Base-by-base conservation (phyloP, 2,113 vertebrate species). In the Istiophorus platypterus region DNA sequence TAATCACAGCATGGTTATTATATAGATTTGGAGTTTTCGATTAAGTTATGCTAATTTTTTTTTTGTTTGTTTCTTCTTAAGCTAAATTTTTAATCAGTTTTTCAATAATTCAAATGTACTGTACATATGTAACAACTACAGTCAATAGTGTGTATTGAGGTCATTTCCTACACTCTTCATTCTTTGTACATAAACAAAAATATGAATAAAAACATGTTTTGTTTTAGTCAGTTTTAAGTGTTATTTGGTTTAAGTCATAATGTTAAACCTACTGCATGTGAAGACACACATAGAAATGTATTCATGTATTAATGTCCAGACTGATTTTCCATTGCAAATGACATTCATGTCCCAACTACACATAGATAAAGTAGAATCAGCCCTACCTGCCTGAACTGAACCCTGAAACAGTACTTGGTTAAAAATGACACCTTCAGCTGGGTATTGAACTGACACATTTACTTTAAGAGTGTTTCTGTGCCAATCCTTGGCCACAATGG, bases 391-490 rank as follows among this genome's bases (percentile, higher is more conserved):
- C 3, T 24, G 62, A 64, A 11, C 42, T 66, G 62, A 64, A 11
- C 42, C 47, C 8, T 61, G 29, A 37, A 17, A 61, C 58, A 37
- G 58, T 22, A 7, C 4, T 11, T 42, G 31, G 37, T 31, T 61
- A 26, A 58, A 45, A 45, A 20, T 20, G 54, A 27, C 39, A 47
- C 22, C 54, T 57, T 22, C n/a, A 39, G 18, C 10, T 71, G 26
- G 27, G 54, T 34, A 22, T 34, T 52, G 45, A 47, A 52, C 31
- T 75, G 47, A 76, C 17, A 45, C 58, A 65, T 61, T 74, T 66
- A 20, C 58, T 20, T 24, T 58, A 22, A 39, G 6, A 56, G 34
- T 58, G 22, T 77, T 68, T 77, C 27, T 20, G 42, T 17, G 15
- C 29, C 26, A 51, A 41, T 62, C 8, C 45, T 29, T 17, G 41